Evolutionary conservation across 2,888 invertebrate species (phyloP), one percentile per base, ranked within the genome.

Genomic region (Eristalis tenax): DNA sequence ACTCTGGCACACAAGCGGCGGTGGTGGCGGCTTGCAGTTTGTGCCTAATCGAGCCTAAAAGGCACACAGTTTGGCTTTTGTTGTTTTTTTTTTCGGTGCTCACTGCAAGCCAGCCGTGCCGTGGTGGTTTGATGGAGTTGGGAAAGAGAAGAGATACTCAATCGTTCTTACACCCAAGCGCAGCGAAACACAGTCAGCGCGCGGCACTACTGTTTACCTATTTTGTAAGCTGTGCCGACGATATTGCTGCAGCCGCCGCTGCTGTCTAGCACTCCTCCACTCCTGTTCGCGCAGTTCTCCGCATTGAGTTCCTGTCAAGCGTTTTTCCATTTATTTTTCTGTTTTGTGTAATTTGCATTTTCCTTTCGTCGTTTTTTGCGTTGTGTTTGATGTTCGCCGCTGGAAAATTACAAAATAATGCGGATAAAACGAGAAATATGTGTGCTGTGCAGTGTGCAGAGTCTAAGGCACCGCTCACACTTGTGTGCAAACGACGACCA

Each of bases 321-420:
- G 87, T 87, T 87, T 82, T 87, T 75, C 79, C 78, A 82, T 86
- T 86, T 82, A 82, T 64, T 71, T 79, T 56, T 64, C 18, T 68
- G 22, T 76, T 77, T 81, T 66, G 70, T 78, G 70, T 82, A 83
- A 87, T 87, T 87, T 87, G 86, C 86, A 87, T 87, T 87, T 87
- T 83, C 75, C 70, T 87, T 87, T 79, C 79, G 77, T n/a, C 28
- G 38, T 40, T n/a, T 43, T 43, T 50, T 43, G 32, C 35, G 50
- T 26, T 43, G n/a, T 65, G 87, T 87, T 87, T 87, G 87, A 87
- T 76, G 87, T 87, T 83, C 71, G 80, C 87, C 83, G 87, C 83
- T 83, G 76, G 83, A 83, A 83, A 87, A 87, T 87, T 87, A 87
- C 87, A 87, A 83, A 83, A 87, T 80, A 87, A 80, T 83, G 87